Conservation (phyloP, 1,140 invertebrate genomes). For the Microplitis demolitor region DNA sequence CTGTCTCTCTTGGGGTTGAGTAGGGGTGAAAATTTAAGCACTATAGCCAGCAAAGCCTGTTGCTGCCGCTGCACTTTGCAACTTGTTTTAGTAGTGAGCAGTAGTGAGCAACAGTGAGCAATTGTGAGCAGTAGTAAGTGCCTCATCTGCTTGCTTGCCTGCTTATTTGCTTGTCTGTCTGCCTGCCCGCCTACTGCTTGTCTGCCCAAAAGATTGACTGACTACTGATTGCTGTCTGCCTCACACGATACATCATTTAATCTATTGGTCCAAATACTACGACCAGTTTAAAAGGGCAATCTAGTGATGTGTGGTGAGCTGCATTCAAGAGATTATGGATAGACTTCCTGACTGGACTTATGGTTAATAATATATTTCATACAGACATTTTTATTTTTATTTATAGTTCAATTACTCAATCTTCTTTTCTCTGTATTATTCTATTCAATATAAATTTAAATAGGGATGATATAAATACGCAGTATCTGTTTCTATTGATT, state of each 20-base stretch:
- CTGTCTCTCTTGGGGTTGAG: background rate
- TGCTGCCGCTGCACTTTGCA: constrained; percentile 43
- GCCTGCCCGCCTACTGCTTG: background rate
- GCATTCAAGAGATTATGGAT: constrained; percentile 54
- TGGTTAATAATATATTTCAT: constrained; percentile 45
- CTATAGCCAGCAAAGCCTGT: constrained; percentile 58
- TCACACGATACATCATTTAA: no score
- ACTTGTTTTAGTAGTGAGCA: constrained; percentile 21
- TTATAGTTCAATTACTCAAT: background rate
- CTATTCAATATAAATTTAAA: background rate
- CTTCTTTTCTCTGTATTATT: background rate
- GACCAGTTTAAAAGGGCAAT: constrained; percentile 11
- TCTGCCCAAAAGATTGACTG: background rate
- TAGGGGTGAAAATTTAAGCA: constrained; percentile 20
- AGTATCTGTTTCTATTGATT: no score
- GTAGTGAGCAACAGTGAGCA: constrained; percentile 21
- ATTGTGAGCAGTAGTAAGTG: constrained; percentile 22
- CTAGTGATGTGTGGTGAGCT: constrained; percentile 53
- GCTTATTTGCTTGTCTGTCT: background rate
- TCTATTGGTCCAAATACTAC: background rate
- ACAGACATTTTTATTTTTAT: background rate
- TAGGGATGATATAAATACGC: no score
- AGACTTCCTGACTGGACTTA: constrained; percentile 47
- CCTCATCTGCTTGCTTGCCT: constrained; percentile 8
- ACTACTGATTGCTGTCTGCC: no score